These are phyloP conservation scores for Progne subis DNA, from an alignment of 2,113 vertebrate species.

Conservation along the genomic window DNA sequence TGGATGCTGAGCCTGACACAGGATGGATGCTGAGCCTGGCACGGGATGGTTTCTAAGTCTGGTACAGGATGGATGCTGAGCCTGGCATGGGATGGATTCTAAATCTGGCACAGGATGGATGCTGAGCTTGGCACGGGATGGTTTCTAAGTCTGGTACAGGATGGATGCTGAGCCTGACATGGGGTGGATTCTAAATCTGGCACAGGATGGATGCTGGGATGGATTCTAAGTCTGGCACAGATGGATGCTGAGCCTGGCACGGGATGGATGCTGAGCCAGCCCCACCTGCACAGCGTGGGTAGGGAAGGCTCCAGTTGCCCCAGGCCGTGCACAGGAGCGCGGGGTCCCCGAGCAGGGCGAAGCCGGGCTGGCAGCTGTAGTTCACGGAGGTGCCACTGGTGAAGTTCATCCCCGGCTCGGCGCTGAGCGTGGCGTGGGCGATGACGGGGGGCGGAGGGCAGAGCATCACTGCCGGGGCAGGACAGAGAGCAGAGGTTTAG, in stretches of 20 bases:
- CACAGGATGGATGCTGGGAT: neutral
- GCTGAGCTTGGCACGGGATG: too few relatives aligned
- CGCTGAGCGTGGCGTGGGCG: neutral
- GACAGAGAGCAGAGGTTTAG: neutral
- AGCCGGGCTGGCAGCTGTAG: conserved; percentile 58
- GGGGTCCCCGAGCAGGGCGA: conserved; percentile 5
- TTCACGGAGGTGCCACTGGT: neutral
- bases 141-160: neutral
- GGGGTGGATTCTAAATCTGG: neutral
- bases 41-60: neutral
- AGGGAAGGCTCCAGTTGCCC: conserved; percentile 50
- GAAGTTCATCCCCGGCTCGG: neutral
- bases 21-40: neutral
- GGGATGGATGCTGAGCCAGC: neutral
- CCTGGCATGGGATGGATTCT: too few relatives aligned
- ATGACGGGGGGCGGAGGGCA: conserved; percentile 28
- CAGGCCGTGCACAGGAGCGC: neutral
- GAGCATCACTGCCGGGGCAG: neutral
- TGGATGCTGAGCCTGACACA: neutral
- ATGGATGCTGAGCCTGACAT: neutral
- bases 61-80: neutral
- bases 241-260: too few relatives aligned
- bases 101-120: too few relatives aligned
- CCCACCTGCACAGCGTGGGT: conserved; percentile 62
- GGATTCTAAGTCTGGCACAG: neutral